Percentiles rank a stretch among this genome's conserved stretches.
Conservation (phyloP, 2,888 invertebrate species). For the Allacma fusca region DNA sequence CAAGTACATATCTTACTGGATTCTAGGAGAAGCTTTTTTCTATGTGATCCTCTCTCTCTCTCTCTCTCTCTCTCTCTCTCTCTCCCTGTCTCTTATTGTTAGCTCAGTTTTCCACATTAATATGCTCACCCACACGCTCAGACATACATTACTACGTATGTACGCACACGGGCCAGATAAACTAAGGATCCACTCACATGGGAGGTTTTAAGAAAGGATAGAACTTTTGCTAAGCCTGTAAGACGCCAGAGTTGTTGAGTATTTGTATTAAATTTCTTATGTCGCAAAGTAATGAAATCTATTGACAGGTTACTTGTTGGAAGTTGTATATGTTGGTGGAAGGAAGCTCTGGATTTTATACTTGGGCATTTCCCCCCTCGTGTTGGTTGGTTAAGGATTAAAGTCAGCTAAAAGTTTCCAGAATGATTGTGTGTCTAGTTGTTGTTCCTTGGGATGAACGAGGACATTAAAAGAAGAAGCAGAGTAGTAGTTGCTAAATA, state of each 20-base stretch:
- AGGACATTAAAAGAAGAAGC: no score
- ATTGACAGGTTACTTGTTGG: neutral
- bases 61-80: neutral
- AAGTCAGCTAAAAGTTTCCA: constrained; percentile 1
- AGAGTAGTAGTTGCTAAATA: no score
- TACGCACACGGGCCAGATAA: no score
- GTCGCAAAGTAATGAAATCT: constrained; percentile 12
- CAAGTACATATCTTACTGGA: no score
- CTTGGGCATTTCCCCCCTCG: neutral
- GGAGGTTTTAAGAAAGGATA: no score
- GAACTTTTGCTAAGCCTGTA: neutral
- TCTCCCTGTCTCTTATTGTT: neutral
- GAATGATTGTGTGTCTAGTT: neutral
- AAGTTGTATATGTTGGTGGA: neutral
- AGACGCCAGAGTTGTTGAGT: neutral
- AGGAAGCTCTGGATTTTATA: no score
- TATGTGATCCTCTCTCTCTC: neutral
- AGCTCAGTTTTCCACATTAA: no score
- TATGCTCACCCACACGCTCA: no score
- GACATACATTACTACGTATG: no score
- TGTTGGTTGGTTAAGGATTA: neutral
- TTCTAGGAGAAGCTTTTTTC: no score
- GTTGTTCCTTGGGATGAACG: neutral
- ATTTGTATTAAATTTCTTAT: neutral
- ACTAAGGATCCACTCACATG: no score